Evolutionary conservation across 2,113 vertebrate genomes (phyloP).

Genomic region (Takifugu flavidus): DNA sequence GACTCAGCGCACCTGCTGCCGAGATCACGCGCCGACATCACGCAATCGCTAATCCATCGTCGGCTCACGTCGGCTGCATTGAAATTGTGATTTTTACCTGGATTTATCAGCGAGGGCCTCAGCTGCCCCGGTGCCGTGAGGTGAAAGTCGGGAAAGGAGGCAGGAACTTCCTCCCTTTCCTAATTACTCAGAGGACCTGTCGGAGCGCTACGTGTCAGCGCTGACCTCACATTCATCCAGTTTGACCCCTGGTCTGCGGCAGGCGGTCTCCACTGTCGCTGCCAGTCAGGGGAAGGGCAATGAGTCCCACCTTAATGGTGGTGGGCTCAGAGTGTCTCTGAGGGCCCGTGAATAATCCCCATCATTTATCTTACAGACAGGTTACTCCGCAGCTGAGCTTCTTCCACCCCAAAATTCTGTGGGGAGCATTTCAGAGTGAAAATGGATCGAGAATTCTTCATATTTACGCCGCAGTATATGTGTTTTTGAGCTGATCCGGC

Average conservation of each 20-base stretch:
- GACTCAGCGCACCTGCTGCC: too few species aligned
- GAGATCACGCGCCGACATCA: too few species aligned
- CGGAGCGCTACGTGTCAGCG: constrained; percentile 35
- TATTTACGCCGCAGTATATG: not conserved
- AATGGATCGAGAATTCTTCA: not conserved
- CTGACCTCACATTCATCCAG: constrained; percentile 47
- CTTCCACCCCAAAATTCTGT: constrained; percentile 23
- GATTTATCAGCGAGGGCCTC: constrained; percentile 30
- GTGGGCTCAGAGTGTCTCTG: constrained; percentile 47
- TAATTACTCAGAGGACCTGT: constrained; percentile 58
- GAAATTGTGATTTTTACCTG: constrained; percentile 19
- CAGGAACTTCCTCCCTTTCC: constrained; percentile 19
- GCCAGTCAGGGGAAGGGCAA: constrained; percentile 57
- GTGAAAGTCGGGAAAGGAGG: constrained; percentile 7
- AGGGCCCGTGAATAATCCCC: constrained; percentile 48
- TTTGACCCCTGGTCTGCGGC: constrained; percentile 46
- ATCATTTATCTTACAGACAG: constrained; percentile 42
- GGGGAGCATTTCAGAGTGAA: constrained; percentile 1
- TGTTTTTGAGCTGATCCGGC: too few species aligned
- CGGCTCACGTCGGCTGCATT: not conserved
- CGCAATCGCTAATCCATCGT: too few species aligned
- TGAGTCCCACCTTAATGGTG: constrained; percentile 44
- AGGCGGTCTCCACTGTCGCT: constrained; percentile 29
- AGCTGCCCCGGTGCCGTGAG: constrained; percentile 14
- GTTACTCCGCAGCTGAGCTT: constrained; percentile 15